A percentile compares a stretch with the other conserved stretches of the same genome.
These are phyloP conservation scores for Neoascia interrupta DNA, from an alignment of 2,888 invertebrate species.

Conservation along the genomic window DNA sequence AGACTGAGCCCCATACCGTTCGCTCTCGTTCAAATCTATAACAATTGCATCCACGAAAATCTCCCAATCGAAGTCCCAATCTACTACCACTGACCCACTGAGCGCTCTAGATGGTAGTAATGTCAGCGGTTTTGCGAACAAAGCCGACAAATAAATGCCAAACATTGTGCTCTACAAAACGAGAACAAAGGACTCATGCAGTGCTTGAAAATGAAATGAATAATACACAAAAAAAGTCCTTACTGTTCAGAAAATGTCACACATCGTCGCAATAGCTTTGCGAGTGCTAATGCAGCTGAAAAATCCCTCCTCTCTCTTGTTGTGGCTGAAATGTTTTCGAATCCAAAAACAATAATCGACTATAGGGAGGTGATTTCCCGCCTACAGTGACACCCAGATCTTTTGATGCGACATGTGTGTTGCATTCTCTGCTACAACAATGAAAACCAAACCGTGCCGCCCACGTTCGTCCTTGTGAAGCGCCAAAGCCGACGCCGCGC, in stretches of 20 bases:
- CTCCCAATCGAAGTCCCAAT: constrained; percentile 50
- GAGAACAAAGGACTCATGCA: constrained; percentile 56
- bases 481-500: too few species aligned
- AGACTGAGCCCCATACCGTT: background rate
- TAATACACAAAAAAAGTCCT: constrained; percentile 14
- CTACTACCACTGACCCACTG: constrained; percentile 55
- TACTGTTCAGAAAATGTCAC: constrained; percentile 63
- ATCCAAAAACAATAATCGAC: constrained; percentile 58
- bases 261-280: constrained; percentile 63
- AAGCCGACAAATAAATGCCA: constrained; percentile 67
- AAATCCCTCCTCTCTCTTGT: too few species aligned
- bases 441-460: constrained; percentile 36
- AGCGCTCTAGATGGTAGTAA: constrained; percentile 51
- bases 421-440: constrained; percentile 33
- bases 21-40: constrained; percentile 20
- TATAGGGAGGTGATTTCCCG: background rate
- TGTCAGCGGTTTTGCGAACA: constrained; percentile 68
- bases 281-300: constrained; percentile 64
- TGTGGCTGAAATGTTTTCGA: constrained; percentile 34
- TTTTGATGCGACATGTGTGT: constrained; percentile 14
- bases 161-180: constrained; percentile 65
- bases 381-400: constrained; percentile 17
- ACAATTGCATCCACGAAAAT: constrained; percentile 54
- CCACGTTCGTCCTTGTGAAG: constrained; percentile 53
- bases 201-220: constrained; percentile 42